Evolutionary conservation across 2,888 invertebrate genomes (phyloP).

Genomic region (Eremobia ochroleuca): DNA sequence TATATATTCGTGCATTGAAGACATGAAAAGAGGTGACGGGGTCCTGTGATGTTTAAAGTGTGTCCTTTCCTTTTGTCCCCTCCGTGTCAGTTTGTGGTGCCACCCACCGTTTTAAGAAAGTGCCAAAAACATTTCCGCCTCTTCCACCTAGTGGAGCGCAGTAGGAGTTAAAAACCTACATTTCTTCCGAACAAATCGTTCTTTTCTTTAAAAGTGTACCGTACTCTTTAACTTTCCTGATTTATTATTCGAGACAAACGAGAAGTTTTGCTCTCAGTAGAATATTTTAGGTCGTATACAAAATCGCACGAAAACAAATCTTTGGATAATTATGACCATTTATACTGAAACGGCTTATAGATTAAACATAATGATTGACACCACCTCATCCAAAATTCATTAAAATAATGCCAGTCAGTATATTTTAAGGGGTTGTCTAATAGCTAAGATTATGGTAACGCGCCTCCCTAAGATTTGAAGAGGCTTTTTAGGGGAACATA

Average conservation of each 20-base stretch:
- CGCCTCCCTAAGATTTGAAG: constrained; percentile 55
- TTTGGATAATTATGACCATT: constrained; percentile 11
- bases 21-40: background rate
- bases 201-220: constrained; percentile 32
- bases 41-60: constrained; percentile 6
- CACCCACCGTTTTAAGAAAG: constrained; percentile 46
- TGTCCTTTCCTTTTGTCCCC: constrained; percentile 30
- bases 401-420: constrained; percentile 56
- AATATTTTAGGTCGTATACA: background rate
- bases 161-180: constrained; percentile 39
- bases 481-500: constrained; percentile 48
- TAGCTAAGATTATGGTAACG: constrained; percentile 56
- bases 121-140: constrained; percentile 56
- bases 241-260: constrained; percentile 19
- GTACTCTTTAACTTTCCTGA: constrained; percentile 23
- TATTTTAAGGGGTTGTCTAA: constrained; percentile 59
- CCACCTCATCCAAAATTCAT: constrained; percentile 54
- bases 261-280: background rate
- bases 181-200: constrained; percentile 36
- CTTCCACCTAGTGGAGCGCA: constrained; percentile 37
- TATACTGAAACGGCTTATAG: constrained; percentile 22
- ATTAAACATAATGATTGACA: constrained; percentile 51
- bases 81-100: constrained; percentile 13
- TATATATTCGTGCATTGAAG: constrained; percentile 31
- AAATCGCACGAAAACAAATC: constrained; percentile 11